A percentile compares a stretch with the other conserved stretches of the same genome.
phyloP scores from a whole-genome alignment of 2,113 vertebrate species.

The Thomomys bottae region DNA sequence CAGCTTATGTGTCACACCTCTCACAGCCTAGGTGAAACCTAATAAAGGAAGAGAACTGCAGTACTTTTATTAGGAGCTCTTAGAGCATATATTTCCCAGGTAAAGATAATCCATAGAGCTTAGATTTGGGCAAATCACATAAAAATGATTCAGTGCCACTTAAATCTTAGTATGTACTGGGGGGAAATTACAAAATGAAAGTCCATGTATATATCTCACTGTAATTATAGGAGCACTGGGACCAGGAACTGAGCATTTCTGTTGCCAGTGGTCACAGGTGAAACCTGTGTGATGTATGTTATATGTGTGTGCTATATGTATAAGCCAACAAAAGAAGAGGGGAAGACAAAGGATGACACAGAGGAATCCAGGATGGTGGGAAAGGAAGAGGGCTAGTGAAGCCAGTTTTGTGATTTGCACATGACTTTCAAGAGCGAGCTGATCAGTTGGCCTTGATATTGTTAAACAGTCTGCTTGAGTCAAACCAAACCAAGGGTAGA shows the following conservation, averaged over 20 bases:
- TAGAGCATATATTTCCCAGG: neutral
- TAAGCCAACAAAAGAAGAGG: neutral
- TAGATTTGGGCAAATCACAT: neutral
- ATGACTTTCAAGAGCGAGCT: neutral
- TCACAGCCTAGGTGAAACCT: neutral
- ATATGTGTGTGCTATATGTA: accelerated
- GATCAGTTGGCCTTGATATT: neutral
- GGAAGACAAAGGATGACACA: accelerated
- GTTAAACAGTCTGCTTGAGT: neutral
- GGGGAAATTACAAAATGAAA: neutral
- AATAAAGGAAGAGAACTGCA: neutral
- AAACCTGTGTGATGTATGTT: neutral
- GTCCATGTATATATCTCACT: neutral
- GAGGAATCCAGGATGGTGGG: neutral
- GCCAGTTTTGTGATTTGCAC: no score
- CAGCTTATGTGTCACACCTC: neutral
- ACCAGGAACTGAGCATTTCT: neutral
- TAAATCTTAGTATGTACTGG: neutral
- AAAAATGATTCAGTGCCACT: neutral
- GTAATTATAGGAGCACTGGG: neutral
- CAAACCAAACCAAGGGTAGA: neutral
- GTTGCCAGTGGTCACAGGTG: neutral
- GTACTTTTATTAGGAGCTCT: slow-evolving; percentile 24
- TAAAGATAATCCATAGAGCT: slow-evolving; percentile 1
- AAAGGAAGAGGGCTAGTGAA: no score